A percentile compares a stretch with the other conserved stretches of the same genome.
Conservation (phyloP, 2,113 vertebrate species). For the Sinocyclocheilus anophthalmus region DNA sequence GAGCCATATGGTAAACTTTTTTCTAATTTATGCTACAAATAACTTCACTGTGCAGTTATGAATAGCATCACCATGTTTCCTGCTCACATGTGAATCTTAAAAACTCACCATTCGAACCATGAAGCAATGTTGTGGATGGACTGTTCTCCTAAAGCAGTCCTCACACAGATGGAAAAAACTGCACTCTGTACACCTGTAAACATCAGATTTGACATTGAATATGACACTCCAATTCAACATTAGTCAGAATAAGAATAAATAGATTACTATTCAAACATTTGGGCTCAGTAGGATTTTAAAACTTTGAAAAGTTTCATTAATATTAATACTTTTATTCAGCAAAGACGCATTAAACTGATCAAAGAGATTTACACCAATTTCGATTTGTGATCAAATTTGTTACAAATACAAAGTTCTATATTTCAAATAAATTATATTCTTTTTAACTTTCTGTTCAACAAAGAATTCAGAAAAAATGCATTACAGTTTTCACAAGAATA, state of each 20-base stretch:
- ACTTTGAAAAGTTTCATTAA: neutral
- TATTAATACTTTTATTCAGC: neutral
- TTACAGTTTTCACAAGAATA: no score
- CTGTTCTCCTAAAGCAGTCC: constrained; percentile 63
- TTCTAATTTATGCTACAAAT: neutral
- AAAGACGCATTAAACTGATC: neutral
- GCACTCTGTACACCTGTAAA: constrained; percentile 71
- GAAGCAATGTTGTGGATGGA: constrained; percentile 68
- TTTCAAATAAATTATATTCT: neutral
- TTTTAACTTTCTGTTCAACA: neutral
- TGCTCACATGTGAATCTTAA: neutral
- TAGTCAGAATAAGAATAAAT: neutral
- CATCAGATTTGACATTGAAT: neutral
- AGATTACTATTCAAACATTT: neutral
- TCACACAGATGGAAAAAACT: constrained; percentile 74
- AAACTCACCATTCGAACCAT: constrained; percentile 68
- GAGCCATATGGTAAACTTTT: neutral
- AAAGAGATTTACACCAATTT: neutral
- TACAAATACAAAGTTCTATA: neutral
- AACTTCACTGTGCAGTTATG: neutral
- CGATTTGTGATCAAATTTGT: neutral
- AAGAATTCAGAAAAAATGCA: neutral
- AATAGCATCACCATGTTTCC: neutral
- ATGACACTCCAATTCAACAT: neutral
- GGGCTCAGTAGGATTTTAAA: neutral